Percentiles rank a stretch among this genome's conserved stretches.
phyloP scores from a whole-genome alignment of 1,140 invertebrate species.

The Brachionus koreanus region DNA sequence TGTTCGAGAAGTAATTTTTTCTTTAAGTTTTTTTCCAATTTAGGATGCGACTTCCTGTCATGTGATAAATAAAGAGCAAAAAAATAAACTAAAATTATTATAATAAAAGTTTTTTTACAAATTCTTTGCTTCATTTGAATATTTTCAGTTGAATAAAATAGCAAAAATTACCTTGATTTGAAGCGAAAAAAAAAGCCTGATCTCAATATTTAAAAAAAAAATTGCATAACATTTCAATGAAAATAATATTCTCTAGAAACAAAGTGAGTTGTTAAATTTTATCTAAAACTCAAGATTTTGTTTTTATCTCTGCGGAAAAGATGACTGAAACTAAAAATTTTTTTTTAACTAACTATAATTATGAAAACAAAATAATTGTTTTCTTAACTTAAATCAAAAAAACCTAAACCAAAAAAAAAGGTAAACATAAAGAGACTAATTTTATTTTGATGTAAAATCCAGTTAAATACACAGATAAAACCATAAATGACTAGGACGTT shows the following conservation, averaged over 20 bases:
- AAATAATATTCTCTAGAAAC: not conserved
- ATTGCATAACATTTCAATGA: not conserved
- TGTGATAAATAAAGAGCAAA: not conserved
- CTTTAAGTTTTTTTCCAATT: too few species aligned
- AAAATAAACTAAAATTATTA: not conserved
- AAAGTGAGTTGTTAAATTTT: too few species aligned
- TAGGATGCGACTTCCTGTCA: not conserved
- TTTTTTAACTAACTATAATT: too few species aligned
- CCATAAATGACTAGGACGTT: too few species aligned
- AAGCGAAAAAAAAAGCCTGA: not conserved
- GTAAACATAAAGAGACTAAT: too few species aligned
- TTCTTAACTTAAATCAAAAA: too few species aligned
- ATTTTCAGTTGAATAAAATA: not conserved
- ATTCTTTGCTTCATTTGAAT: not conserved
- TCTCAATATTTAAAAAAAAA: not conserved
- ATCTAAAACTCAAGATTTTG: not conserved
- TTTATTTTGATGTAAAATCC: too few species aligned
- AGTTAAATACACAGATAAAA: too few species aligned
- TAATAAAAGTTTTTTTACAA: not conserved
- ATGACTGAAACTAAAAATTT: too few species aligned
- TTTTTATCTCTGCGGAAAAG: too few species aligned
- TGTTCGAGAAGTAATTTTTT: not conserved
- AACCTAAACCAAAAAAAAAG: too few species aligned
- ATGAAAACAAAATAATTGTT: too few species aligned
- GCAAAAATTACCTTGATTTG: not conserved